Evolutionary conservation across 2,888 invertebrate species (phyloP), one percentile per base, ranked within the genome.

Genomic region (Helleia helle): DNA sequence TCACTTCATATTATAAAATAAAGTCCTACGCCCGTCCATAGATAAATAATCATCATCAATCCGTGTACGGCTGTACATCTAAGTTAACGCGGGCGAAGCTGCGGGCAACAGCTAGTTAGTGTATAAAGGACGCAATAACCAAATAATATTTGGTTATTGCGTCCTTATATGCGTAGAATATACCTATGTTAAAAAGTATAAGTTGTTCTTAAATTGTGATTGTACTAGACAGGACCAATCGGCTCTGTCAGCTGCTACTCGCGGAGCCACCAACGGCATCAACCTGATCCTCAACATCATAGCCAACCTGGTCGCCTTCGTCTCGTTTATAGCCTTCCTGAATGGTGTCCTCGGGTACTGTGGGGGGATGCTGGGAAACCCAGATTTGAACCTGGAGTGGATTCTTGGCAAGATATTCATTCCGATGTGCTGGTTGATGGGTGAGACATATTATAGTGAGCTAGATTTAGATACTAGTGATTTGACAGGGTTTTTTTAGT

Each of bases 281-380:
- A 85, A 90, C 0, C 86, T 99, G 2, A 89, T 97, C 6, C 84
- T 94, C 5, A 95, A 95, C 51, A 96, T 99, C 46, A 88, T 93
- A 3, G 95, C 97, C 5, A 97, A 97, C 58, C 87, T 99, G 8
- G 91, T 99, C 0, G 96, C 97, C 0, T 97, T 97, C 61, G 89
- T 98, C 0, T 90, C 97, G 0, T 90, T 96, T 47, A 86, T 99
- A 3, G 90, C 93, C 1, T 95, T 98, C 62, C 52, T 95, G 0
- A 95, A 98, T 71, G 90, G 90, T 0, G 59, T 94, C 0, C 76
- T 97, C 4, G 87, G 87, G 2, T 99, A 96, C 93, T 77, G 93
- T 40, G 96, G 96, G 0, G 81, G 75, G 0, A 69, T 97, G 44
- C 88, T 96, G 7, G 96, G 96, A 25, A 65, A 87, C 46, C 84